Base-by-base conservation (phyloP, 1,140 invertebrate genomes). In the Zeugodacus cucurbitae region DNA sequence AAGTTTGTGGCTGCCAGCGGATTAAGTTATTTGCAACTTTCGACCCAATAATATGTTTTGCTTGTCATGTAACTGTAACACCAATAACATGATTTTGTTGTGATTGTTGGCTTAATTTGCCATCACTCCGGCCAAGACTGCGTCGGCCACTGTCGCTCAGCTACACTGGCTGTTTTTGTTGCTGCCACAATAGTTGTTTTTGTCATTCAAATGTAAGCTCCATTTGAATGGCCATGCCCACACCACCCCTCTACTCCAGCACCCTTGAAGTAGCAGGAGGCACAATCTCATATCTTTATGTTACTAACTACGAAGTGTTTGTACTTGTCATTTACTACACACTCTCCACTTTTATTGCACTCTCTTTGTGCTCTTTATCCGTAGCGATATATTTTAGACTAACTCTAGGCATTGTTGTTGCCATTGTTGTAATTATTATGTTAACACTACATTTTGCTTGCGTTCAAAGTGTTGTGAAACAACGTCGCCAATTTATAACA, bases 11-110 rank as follows among this genome's bases (percentile, higher is more conserved):
- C 41, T 82, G 74, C 41, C 74, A 82, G 41, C 74, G 41, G 74
- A 82, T 82, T 82, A 82, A 82, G 74, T 82, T 82, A 48, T 82
- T 82, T 82, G 74, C 74, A 82, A 82, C 74, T 82, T 82, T 82
- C 74, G 74, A 82, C 74, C 34, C n/a, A 54, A 48, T 82, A 82
- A 82, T 82, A 82, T 82, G 74, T 82, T 82, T 82, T 48, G 74
- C 41, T 10, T 54, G 74, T 48, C 74, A 82, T 82, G 74, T 48
- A 48, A 82, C 74, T 26, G 8, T 48, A 82, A 82, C 74, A 82
- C 41, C 41, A 82, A 82, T 82, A 29, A 82, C 41, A 82, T 44
- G 10, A 82, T 2, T 82, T 82, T 82, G 74, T 54, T 82, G 37
- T 48, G 37, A 48, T 82, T 44, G n/a, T 26, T 82, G 41, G 74